A percentile compares a stretch with the other conserved stretches of the same genome.
These are phyloP conservation scores for Scatophagus argus DNA, from an alignment of 2,113 vertebrate species.

Conservation along the genomic window DNA sequence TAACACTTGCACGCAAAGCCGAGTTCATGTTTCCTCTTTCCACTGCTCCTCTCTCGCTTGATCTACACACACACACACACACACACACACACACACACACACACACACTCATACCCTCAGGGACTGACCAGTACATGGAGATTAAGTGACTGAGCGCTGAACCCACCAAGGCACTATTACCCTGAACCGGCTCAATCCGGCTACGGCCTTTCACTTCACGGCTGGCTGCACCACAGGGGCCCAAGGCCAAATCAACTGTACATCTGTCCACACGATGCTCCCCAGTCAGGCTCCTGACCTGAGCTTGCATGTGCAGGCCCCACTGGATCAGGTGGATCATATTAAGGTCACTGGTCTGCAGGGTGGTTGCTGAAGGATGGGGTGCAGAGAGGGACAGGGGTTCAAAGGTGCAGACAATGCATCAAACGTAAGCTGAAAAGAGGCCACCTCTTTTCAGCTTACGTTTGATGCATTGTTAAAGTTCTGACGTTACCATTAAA, in stretches of 20 bases:
- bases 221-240: conserved; percentile 27
- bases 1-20: conserved; percentile 37
- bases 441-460: not conserved
- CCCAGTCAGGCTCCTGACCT: conserved; percentile 24
- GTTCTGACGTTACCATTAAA: not conserved
- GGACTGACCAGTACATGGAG: conserved; percentile 50
- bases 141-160: conserved; percentile 72
- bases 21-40: conserved; percentile 67
- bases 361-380: not conserved
- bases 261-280: conserved; percentile 43
- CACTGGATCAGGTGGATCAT: conserved; percentile 55
- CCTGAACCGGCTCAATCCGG: conserved; percentile 74
- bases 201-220: conserved; percentile 23
- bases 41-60: conserved; percentile 2
- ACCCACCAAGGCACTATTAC: conserved; percentile 56
- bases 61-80: not conserved
- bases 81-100: not conserved
- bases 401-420: too few relatives aligned
- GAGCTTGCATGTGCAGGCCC: not conserved
- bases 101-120: not conserved
- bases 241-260: conserved; percentile 20
- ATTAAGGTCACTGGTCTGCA: conserved; percentile 47
- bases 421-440: too few relatives aligned
- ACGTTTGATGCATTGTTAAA: not conserved
- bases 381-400: not conserved